Evolutionary conservation across 2,888 invertebrate genomes (phyloP).

Genomic region (Hemaris fuciformis): DNA sequence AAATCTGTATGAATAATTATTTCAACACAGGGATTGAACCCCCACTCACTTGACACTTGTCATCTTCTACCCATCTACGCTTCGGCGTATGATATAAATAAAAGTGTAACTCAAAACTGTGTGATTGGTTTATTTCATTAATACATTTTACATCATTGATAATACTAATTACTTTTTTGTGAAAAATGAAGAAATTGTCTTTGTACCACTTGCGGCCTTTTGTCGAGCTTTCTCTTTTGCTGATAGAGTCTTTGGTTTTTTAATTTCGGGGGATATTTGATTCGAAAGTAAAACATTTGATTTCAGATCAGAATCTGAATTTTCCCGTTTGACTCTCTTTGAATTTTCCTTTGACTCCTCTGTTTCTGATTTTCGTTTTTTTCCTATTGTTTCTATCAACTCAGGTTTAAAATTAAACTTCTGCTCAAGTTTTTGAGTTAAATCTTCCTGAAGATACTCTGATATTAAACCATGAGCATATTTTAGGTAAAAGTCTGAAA

Average conservation of each 20-base stretch:
- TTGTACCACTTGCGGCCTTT: conserved; percentile 90
- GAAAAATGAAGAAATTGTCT: conserved; percentile 90
- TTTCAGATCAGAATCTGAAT: conserved; percentile 48
- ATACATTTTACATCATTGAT: neutral
- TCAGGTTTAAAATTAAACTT: conserved; percentile 85
- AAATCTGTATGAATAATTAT: no score
- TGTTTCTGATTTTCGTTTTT: conserved; percentile 79
- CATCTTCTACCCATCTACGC: no score
- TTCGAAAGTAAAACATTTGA: conserved; percentile 50
- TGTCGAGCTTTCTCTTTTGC: conserved; percentile 88
- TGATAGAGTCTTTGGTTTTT: conserved; percentile 79
- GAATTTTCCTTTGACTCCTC: conserved; percentile 55
- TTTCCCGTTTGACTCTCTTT: conserved; percentile 65
- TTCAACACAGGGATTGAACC: no score
- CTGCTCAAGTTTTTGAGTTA: conserved; percentile 83
- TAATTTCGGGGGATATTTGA: conserved; percentile 52
- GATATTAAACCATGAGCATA: conserved; percentile 91
- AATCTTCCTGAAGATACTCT: conserved; percentile 87
- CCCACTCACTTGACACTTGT: no score
- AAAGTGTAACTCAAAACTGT: neutral
- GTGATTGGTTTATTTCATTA: neutral
- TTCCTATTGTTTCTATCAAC: conserved; percentile 66
- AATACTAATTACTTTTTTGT: conserved; percentile 78
- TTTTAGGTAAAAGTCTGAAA: conserved; percentile 83
- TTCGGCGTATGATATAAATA: no score